Evolutionary conservation across 2,797 vertebrate genomes (phyloP).

Genomic region (Alectoris magna): DNA sequence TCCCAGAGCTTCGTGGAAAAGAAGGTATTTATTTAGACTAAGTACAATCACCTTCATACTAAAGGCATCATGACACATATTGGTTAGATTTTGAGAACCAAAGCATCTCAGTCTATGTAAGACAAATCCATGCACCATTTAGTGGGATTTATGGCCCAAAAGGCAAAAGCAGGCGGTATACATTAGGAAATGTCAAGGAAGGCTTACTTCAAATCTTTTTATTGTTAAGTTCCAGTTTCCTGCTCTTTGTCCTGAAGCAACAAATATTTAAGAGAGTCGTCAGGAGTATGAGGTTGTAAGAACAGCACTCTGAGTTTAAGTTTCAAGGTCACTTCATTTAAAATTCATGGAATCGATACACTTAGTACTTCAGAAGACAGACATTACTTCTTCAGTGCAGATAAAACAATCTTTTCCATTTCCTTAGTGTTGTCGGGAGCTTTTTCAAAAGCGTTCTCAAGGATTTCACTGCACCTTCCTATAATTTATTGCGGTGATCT

Average conservation of each 20-base stretch:
- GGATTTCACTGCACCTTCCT: not conserved
- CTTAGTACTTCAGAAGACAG: not conserved
- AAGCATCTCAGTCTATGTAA: not conserved
- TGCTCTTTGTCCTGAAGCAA: not conserved
- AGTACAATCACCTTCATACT: not conserved
- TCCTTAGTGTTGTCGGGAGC: not conserved
- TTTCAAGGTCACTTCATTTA: constrained; percentile 34
- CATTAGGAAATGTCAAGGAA: not conserved
- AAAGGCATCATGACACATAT: not conserved
- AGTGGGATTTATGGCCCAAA: not conserved
- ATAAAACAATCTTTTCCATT: not conserved
- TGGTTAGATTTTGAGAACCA: not conserved
- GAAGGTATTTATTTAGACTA: not conserved
- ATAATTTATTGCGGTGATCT: not conserved
- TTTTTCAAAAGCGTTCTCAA: not conserved
- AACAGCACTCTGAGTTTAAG: not conserved
- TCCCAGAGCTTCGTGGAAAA: not conserved
- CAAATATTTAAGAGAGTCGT: not conserved
- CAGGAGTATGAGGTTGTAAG: not conserved
- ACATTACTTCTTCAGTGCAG: not conserved
- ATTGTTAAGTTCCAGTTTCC: not conserved
- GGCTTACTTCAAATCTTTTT: not conserved
- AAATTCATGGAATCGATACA: constrained; percentile 47
- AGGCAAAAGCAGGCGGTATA: not conserved
- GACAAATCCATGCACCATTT: not conserved